phyloP scores from a whole-genome alignment of 2,888 invertebrate genomes.

The Melanargia galathea region DNA sequence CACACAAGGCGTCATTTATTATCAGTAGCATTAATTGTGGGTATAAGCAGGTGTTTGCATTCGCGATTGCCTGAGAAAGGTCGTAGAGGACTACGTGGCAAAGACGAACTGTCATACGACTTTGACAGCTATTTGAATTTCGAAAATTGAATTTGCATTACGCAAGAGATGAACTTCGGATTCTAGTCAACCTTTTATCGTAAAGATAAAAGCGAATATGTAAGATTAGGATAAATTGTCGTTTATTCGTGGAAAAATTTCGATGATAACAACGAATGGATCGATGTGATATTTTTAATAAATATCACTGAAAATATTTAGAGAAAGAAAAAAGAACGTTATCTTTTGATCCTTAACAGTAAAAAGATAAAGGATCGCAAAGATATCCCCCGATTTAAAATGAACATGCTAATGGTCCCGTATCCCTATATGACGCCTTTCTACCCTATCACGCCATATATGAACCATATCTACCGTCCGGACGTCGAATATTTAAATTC shows the following conservation, averaged over 20 bases:
- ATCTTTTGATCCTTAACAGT: not conserved
- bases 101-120: slow-evolving; percentile 21
- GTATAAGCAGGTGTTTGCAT: slow-evolving; percentile 18
- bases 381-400: slow-evolving; percentile 22
- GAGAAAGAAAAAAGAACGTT: not conserved
- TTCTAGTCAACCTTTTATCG: slow-evolving; percentile 16
- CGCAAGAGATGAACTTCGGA: slow-evolving; percentile 1
- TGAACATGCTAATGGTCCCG: slow-evolving; percentile 25
- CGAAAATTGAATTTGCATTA: not conserved
- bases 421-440: slow-evolving; percentile 50
- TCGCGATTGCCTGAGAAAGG: slow-evolving; percentile 40
- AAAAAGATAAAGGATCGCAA: slow-evolving; percentile 1
- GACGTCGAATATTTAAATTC: slow-evolving; percentile 59
- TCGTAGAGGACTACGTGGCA: slow-evolving; percentile 51
- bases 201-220: slow-evolving; percentile 6
- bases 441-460: slow-evolving; percentile 61
- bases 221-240: slow-evolving; percentile 11
- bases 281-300: not conserved
- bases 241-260: not conserved
- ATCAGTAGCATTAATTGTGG: slow-evolving; percentile 45
- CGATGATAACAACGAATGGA: slow-evolving; percentile 12
- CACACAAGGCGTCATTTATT: slow-evolving; percentile 51
- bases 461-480: slow-evolving; percentile 58
- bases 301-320: slow-evolving; percentile 1
- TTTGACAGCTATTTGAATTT: slow-evolving; percentile 19